A percentile compares a stretch with the other conserved stretches of the same genome.
Conservation (phyloP, 1,140 invertebrate species). For the Armadillidium nasatum region DNA sequence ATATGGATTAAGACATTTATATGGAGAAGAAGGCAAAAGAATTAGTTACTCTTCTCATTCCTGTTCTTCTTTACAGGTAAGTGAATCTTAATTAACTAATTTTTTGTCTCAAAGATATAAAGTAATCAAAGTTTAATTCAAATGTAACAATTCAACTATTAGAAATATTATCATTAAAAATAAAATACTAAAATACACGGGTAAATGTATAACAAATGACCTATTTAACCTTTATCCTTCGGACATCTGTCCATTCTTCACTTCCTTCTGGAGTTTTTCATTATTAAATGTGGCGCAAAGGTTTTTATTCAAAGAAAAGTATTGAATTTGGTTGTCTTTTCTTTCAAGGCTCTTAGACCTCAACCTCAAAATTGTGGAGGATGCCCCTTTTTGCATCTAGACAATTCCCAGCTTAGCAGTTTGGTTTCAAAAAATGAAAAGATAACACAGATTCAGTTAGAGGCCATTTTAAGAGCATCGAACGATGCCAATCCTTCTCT, state of each 20-base stretch:
- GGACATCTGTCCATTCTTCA: too few relatives aligned
- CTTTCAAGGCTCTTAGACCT: not conserved
- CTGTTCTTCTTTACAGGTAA: conserved; percentile 1
- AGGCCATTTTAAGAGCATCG: not conserved
- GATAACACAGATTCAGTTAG: not conserved
- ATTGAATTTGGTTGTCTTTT: not conserved
- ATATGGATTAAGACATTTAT: not conserved
- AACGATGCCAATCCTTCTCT: not conserved
- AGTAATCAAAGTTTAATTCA: too few relatives aligned
- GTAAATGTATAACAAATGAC: too few relatives aligned
- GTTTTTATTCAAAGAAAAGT: not conserved
- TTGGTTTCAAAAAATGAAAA: not conserved
- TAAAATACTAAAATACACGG: too few relatives aligned
- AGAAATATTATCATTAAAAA: too few relatives aligned
- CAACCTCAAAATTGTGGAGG: not conserved
- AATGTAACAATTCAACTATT: too few relatives aligned
- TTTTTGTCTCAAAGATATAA: too few relatives aligned
- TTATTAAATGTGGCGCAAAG: too few relatives aligned
- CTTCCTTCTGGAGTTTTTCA: too few relatives aligned
- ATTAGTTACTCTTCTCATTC: not conserved
- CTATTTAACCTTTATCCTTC: too few relatives aligned
- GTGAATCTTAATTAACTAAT: not conserved
- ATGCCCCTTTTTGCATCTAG: not conserved
- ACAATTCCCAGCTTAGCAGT: not conserved
- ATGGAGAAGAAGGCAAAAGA: conserved; percentile 9